Base-by-base conservation (phyloP, 2,113 vertebrate genomes). In the Podarcis cretensis region DNA sequence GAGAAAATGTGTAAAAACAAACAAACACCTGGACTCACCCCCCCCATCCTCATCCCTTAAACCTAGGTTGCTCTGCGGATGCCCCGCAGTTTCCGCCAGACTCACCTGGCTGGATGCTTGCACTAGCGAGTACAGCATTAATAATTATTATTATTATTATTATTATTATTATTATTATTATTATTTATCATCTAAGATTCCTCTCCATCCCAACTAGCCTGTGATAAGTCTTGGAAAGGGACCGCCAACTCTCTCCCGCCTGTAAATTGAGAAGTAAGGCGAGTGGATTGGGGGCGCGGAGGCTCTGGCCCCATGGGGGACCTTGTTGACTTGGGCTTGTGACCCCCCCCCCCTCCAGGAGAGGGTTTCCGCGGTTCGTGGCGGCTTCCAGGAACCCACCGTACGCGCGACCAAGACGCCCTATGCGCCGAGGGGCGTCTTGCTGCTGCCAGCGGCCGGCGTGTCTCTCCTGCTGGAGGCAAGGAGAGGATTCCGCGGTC, bases 321-420 rank as follows among this genome's bases (percentile, higher is more conserved):
- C 95, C 95, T 91, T 96, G 96, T 97, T 97, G 97, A 96, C 94
- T 96, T 95, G 94, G 92, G 68, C 89, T 94, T 94, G 96, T 85
- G n/a, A n/a, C n/a, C n/a, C n/a, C n/a, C n/a, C 43, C 40, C 43
- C 93, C 91, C 90, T 92, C 79, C 89, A 90, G 92, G 92, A 89
- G 94, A 92, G 86, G 94, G 93, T 94, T 94, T 92, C 92, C 90
- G 88, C 95, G 91, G 78, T 92, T 91, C 91, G 92, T 94, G 96
- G 95, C 94, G 95, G 93, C 95, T 94, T 96, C 93, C 95, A 96
- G 95, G 96, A 93, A 95, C 95, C 94, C 95, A 95, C 91, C 94
- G 94, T 93, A 80, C 92, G 93, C 93, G 95, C 90, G 93, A 91
- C 92, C 95, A 94, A 94, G 93, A 94, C 93, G 92, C 91, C 78